Evolutionary conservation across 2,888 invertebrate species (phyloP).

Genomic region (Apamea anceps): DNA sequence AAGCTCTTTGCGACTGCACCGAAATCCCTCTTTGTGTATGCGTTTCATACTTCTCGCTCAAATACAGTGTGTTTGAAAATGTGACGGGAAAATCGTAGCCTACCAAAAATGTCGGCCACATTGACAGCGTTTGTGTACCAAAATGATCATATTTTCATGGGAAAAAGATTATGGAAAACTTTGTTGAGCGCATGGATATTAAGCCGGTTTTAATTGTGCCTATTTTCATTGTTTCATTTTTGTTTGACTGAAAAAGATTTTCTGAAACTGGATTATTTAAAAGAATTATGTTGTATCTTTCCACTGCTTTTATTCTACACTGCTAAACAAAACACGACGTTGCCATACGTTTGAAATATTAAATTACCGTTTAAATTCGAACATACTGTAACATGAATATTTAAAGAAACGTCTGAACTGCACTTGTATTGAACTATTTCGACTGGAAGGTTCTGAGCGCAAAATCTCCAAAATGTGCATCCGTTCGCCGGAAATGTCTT

Average conservation of each 20-base stretch:
- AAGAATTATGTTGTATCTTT: neutral
- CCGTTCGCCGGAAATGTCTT: conserved; percentile 83
- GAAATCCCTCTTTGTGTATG: conserved; percentile 84
- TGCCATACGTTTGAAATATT: conserved; percentile 3
- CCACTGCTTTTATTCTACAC: neutral
- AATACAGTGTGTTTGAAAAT: conserved; percentile 72
- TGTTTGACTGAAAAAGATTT: conserved; percentile 14
- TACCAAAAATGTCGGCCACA: conserved; percentile 25
- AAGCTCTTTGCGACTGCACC: conserved; percentile 79
- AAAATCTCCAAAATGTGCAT: conserved; percentile 88
- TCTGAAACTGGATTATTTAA: neutral
- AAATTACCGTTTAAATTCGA: conserved; percentile 18
- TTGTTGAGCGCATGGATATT: conserved; percentile 25
- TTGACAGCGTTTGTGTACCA: conserved; percentile 44
- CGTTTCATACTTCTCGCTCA: conserved; percentile 72
- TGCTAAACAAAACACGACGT: neutral
- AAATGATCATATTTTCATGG: conserved; percentile 37
- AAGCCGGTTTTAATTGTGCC: conserved; percentile 41
- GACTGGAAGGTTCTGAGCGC: conserved; percentile 77
- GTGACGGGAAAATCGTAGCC: conserved; percentile 23
- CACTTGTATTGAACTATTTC: conserved; percentile 81
- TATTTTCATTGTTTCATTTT: conserved; percentile 30
- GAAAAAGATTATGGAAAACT: conserved; percentile 41
- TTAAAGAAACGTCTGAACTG: conserved; percentile 76
- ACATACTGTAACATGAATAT: conserved; percentile 77